Base-by-base conservation (phyloP, 2,797 vertebrate species). In the Ispidina lecontei region DNA sequence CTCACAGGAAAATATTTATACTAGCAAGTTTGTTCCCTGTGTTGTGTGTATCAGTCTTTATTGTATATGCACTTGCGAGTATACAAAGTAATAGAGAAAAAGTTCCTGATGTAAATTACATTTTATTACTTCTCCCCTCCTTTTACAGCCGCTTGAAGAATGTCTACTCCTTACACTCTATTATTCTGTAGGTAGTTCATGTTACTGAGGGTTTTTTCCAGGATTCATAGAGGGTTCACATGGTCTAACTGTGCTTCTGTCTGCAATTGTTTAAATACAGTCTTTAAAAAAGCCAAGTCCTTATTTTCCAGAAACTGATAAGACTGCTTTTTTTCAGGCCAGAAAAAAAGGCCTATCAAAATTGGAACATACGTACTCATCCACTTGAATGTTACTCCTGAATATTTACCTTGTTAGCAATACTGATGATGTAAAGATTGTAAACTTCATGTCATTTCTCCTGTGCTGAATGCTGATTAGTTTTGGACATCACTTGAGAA, bases 191-290 rank as follows among this genome's bases (percentile, higher is more conserved):
- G 67, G 43, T 81, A 39, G 73, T 59, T 89, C 55, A 22, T 47
- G 56, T 81, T 89, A 79, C 21, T 55, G 63, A 47, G 58, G 43
- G 81, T 90, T 94, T 91, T 47, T 51, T 87, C 26, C 43, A 88
- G 63, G 29, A 78, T 75, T 80, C 55, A 6, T 16, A 7, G 7
- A 55, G 20, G 21, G 31, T 68, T 91, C 59, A 23, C 18, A 37
- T 75, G 18, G 25, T 62, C 56, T 83, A 28, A 5, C 72, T 73
- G 18, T 72, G 28, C 29, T 78, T 88, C 46, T 81, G 58, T 73
- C 81, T 94, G 60, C 68, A 55, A 4, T 29, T 78, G 44, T 44
- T 78, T 77, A 83, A 73, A 47, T 74, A 33, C 8, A 1, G 1
- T 33, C 55, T 75, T 86, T 4, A 63, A 78, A 85, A 85, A 88